Evolutionary conservation across 2,888 invertebrate species (phyloP).

Genomic region (Parnassius orleans): DNA sequence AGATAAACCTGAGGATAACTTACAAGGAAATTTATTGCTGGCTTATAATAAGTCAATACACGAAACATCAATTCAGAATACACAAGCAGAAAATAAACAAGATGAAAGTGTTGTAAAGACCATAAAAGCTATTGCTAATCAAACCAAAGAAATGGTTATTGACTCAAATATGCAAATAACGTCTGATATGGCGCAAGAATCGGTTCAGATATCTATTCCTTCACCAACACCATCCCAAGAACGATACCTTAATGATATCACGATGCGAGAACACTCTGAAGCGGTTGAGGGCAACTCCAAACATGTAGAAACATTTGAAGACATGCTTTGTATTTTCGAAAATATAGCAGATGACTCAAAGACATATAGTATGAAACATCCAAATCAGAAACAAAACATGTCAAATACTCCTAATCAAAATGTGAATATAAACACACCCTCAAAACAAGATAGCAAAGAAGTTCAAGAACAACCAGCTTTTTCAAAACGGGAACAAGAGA

Average conservation of each 20-base stretch:
- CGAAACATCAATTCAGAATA: slow-evolving; percentile 40
- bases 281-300: slow-evolving; percentile 77
- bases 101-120: slow-evolving; percentile 74
- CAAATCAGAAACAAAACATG: slow-evolving; percentile 41
- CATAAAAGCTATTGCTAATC: slow-evolving; percentile 78
- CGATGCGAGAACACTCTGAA: slow-evolving; percentile 80
- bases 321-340: slow-evolving; percentile 86
- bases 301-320: slow-evolving; percentile 84
- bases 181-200: slow-evolving; percentile 81
- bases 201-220: slow-evolving; percentile 84
- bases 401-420: slow-evolving; percentile 38
- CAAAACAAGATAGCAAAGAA: slow-evolving; percentile 53
- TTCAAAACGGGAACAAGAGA: slow-evolving; percentile 60
- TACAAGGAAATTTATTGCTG: slow-evolving; percentile 55
- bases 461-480: slow-evolving; percentile 51
- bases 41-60: slow-evolving; percentile 50
- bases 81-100: slow-evolving; percentile 44
- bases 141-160: slow-evolving; percentile 79
- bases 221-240: slow-evolving; percentile 84
- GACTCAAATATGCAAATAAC: slow-evolving; percentile 79
- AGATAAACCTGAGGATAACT: slow-evolving; percentile 70
- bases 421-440: slow-evolving; percentile 39
- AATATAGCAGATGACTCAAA: slow-evolving; percentile 79
- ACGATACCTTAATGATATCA: slow-evolving; percentile 83
- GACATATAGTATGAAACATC: slow-evolving; percentile 54